phyloP scores from a whole-genome alignment of 2,888 invertebrate species.

The Flexamia atlantica region DNA sequence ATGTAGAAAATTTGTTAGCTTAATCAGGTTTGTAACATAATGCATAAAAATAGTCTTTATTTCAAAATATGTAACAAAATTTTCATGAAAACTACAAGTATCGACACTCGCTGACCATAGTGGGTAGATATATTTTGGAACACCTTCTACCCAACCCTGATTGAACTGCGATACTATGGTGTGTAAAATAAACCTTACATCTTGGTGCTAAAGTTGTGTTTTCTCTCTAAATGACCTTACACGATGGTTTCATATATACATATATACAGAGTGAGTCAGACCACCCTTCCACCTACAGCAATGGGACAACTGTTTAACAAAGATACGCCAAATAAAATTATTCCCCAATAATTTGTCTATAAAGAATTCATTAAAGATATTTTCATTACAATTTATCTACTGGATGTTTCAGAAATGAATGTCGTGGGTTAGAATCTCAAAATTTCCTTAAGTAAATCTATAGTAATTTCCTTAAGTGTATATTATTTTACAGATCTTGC shows the following conservation, averaged over 20 bases:
- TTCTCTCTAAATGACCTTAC: background rate
- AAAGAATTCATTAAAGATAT: too few relatives aligned
- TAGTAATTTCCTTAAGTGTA: too few relatives aligned
- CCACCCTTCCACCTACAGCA: too few relatives aligned
- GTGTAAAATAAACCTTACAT: slow-evolving; percentile 58
- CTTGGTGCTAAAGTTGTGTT: slow-evolving; percentile 44
- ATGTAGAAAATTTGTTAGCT: slow-evolving; percentile 47
- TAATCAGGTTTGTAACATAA: slow-evolving; percentile 46
- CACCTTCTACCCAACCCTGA: slow-evolving; percentile 35
- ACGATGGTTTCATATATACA: too few relatives aligned
- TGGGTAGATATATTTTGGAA: slow-evolving; percentile 44
- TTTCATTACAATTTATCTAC: too few relatives aligned
- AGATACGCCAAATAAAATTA: too few relatives aligned
- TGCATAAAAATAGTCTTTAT: slow-evolving; percentile 41
- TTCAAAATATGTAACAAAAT: slow-evolving; percentile 49
- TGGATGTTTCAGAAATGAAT: too few relatives aligned
- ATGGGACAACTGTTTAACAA: too few relatives aligned
- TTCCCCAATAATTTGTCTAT: too few relatives aligned
- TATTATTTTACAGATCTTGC: too few relatives aligned
- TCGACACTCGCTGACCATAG: slow-evolving; percentile 38
- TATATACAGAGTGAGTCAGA: background rate
- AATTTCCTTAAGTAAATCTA: too few relatives aligned
- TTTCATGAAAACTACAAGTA: slow-evolving; percentile 25
- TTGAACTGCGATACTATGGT: slow-evolving; percentile 52
- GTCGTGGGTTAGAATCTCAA: too few relatives aligned